Percentiles rank a stretch among this genome's conserved stretches.
Conservation (phyloP, 2,797 vertebrate species). For the Synanceia verrucosa region DNA sequence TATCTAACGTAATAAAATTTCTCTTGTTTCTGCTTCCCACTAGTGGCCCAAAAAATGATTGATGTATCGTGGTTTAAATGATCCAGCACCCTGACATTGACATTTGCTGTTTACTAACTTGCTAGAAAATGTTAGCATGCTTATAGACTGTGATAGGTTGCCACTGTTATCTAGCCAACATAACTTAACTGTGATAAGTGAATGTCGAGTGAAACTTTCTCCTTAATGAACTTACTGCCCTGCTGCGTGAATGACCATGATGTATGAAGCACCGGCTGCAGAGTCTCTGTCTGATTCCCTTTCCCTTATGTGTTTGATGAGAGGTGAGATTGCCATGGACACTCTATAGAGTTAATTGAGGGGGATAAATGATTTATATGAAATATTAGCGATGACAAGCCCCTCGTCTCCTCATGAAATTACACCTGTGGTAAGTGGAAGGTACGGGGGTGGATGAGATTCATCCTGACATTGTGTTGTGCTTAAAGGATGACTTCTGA, state of each 20-base stretch:
- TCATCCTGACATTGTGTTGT: conserved; percentile 42
- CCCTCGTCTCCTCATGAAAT: conserved; percentile 37
- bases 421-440: conserved; percentile 41
- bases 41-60: too few species aligned
- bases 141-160: not conserved
- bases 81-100: too few species aligned
- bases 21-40: too few species aligned
- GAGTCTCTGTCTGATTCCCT: conserved; percentile 1
- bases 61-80: too few species aligned
- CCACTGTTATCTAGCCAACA: not conserved
- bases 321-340: conserved; percentile 33
- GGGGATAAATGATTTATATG: conserved; percentile 56
- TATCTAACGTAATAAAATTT: too few species aligned
- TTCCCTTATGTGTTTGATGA: not conserved
- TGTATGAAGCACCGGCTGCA: conserved; percentile 6
- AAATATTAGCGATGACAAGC: conserved; percentile 51
- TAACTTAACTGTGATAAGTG: not conserved
- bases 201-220: not conserved
- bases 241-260: not conserved
- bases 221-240: not conserved
- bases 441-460: conserved; percentile 37
- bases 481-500: conserved; percentile 33
- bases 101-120: too few species aligned
- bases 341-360: conserved; percentile 55
- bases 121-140: not conserved